Percentiles rank a stretch among this genome's conserved stretches.
phyloP scores from a whole-genome alignment of 2,888 invertebrate species.

The Ectobius pallidus region DNA sequence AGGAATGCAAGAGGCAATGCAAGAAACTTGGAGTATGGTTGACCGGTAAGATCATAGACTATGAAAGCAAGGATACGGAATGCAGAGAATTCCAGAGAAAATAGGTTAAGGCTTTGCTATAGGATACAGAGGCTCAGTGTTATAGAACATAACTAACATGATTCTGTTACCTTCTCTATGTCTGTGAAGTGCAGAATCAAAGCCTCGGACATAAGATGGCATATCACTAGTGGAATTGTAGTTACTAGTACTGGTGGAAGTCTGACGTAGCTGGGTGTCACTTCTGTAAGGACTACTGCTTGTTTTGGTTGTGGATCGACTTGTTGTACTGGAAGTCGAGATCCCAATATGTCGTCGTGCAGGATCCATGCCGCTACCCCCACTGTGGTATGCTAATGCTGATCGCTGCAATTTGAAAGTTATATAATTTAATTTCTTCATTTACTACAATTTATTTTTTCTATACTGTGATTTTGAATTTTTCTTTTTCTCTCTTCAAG shows the following conservation, averaged over 20 bases:
- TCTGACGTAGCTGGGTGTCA: slow-evolving; percentile 82
- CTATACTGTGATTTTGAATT: no score
- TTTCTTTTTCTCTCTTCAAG: no score
- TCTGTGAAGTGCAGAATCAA: slow-evolving; percentile 61
- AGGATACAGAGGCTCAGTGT: no score
- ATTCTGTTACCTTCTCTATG: slow-evolving; percentile 62
- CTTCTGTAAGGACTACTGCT: slow-evolving; percentile 91
- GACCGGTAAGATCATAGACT: no score
- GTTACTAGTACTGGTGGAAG: slow-evolving; percentile 78
- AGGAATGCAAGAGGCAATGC: no score
- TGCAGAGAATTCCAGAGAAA: no score
- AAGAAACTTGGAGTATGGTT: no score
- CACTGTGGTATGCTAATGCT: slow-evolving; percentile 79
- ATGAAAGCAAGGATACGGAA: no score
- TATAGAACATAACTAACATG: no score
- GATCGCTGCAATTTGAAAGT: slow-evolving; percentile 73
- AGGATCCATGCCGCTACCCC: slow-evolving; percentile 57
- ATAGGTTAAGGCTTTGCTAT: no score
- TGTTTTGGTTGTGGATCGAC: slow-evolving; percentile 92
- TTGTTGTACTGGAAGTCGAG: slow-evolving; percentile 93
- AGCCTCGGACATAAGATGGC: slow-evolving; percentile 72
- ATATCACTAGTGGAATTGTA: slow-evolving; percentile 79
- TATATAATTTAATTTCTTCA: no score
- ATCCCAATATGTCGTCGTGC: slow-evolving; percentile 84
- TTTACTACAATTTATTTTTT: no score